Evolutionary conservation across 2,113 vertebrate genomes (phyloP), one percentile per base, ranked within the genome.

Genomic region (Zosterops borbonicus): DNA sequence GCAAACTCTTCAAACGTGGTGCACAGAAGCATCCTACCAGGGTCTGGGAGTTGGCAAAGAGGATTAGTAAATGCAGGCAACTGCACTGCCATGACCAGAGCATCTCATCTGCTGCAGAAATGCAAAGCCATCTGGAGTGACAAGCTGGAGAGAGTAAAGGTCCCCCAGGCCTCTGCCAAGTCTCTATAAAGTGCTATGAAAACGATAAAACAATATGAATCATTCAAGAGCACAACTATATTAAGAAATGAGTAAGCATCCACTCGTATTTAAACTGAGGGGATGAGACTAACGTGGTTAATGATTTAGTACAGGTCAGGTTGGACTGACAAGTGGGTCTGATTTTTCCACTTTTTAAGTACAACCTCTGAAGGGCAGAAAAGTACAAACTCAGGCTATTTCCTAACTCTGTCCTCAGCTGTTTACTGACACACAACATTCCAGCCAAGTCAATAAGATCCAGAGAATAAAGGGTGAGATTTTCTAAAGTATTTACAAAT

Each of bases 81-180:
- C 78, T 55, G 87, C 87, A 58, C 46, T 83, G 87, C 93, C 82
- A 42, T 29, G 89, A 83, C 92, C 95, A 84, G 75, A 87, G 91
- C 69, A 70, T 81, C 83, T 95, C 92, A 84, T 82, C 79, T 90
- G 94, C 90, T 79, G 35, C 3, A 35, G 82, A 94, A 95, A 79
- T 47, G 77, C 96, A 92, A 83, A 94, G 90, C 95, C 96, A 96
- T 94, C 96, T 95, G 95, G 84, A 96, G 73, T 70, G 85, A 94
- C 91, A 95, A 93, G 89, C 91, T 90, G 94, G 69, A 76, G 83
- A 78, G 82, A 90, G 69, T 5, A 91, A 92, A 96, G 95, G 93
- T 92, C 89, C 91, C 65, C 25, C 46, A 90, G 94, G 87, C 83
- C 75, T 52, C 73, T 94, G 82, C 91, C 95, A 95, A 89, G 58